Evolutionary conservation across 2,888 invertebrate species (phyloP), one percentile per base, ranked within the genome.

Genomic region (Lasiommata megera): DNA sequence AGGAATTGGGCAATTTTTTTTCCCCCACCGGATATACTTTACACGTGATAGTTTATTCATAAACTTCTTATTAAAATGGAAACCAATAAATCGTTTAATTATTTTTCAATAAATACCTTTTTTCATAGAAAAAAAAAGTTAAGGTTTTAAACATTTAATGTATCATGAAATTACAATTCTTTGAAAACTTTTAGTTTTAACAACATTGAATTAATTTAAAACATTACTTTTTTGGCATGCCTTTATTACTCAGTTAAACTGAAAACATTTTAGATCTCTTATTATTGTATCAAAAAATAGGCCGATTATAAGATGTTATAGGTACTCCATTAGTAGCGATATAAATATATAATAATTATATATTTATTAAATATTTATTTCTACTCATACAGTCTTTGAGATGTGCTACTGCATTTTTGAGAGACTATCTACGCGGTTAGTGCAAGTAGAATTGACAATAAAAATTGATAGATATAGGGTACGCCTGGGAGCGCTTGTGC

Each of bases 401-500:
- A 63, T 64, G 67, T 67, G 67, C 66, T 64, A 58, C 48, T 55
- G 23, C 53, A 58, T 61, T 57, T 53, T 40, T 29, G 48, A 58
- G 48, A 40, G 40, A 41, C 38, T 28, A 28, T 51, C 29, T 16
- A 28, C 34, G 46, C 43, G 48, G 50, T 55, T 61, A 60, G 63
- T 54, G 76, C 75, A 65, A 68, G 68, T 79, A 76, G 79, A 71
- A 71, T 70, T 78, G 83, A 83, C 83, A 83, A 82, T 82, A 82
- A 82, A 75, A 63, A 68, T 67, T 61, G 64, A 61, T 72, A 71
- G 62, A 55, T 65, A 58, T 69, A 69, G 62, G 61, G 54, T 54
- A 62, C 58, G 55, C n/a, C 12, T 28, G 16, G 14, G 12, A 38
- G 34, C 11, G 11, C 34, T 34, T 34, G 11, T 11, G 34, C 11